Base-by-base conservation (phyloP, 2,888 invertebrate species). In the Seira ritae region DNA sequence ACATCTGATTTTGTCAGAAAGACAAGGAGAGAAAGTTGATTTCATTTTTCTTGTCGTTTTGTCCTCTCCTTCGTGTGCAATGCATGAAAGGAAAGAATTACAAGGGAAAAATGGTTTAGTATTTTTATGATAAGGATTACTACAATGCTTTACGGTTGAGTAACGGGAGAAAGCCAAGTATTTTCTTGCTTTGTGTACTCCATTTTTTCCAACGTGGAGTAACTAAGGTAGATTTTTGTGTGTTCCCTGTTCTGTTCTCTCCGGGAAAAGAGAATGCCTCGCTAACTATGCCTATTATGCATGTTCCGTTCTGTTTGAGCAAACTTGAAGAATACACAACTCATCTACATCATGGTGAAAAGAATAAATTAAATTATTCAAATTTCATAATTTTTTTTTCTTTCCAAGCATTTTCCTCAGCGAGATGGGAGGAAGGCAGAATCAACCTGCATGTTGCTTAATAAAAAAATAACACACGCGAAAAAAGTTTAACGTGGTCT, bases 341-440 rank as follows among this genome's bases (percentile, higher is more conserved):
- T 82, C 82, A 82, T 82, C 82, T 77, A 76, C 67, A 77, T 71
- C 76, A 67, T 77, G 77, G 82, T 77, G 82, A 82, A 82, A 82
- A 82, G 82, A 82, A 83, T 83, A 83, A 83, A 83, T 83, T 83
- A 83, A 83, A 83, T 83, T 83, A 83, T 83, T 83, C 82, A 83
- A 83, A 82, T 82, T 82, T 81, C 71, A 81, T 65, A 77, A 72
- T 83, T 82, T 83, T 83, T 83, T 83, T 74, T 69, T 8, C 31
- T 31, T 31, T 31, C 31, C 31, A 8, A 31, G 31, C 8, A 8
- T 31, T 31, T 31, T 31, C 31, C 31, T 31, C 31, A 8, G 31
- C 31, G 31, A 31, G 31, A 31, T 31, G 31, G 31, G 31, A 31
- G 2, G 31, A 8, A 31, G 31, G 31, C 69, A 83, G 76, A 83